Evolutionary conservation across 2,113 vertebrate genomes (phyloP), one percentile per base, ranked within the genome.

Genomic region (Alethe castanea): DNA sequence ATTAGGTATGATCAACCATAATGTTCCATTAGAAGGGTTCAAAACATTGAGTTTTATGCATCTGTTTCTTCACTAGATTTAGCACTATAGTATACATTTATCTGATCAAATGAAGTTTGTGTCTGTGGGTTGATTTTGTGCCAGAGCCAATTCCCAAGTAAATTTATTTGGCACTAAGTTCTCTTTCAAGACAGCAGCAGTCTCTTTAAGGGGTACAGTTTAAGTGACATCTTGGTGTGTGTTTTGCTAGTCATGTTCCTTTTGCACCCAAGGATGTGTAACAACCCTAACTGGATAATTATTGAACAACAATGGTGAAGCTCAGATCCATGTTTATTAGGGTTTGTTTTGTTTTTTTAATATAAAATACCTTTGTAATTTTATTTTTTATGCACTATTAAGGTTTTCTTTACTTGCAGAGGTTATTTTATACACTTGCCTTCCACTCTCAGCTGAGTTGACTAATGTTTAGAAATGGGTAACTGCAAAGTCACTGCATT

Each of bases 41-140:
- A 85, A 93, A 85, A 56, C 83, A 56, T 81, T 57, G 36, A 50
- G 24, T 71, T 92, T 94, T 50, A 71, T 62, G 77, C 77, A 35
- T 87, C 78, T 88, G 53, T 74, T 93, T 54, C 59, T 88, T 67
- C 80, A 38, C 50, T 88, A 90, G 84, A 47, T 91, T 95, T 90
- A 88, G 52, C 61, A 93, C 62, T 77, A 35, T 36, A 22, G 42
- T 73, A 48, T 74, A 54, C 60, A 15, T 90, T 74, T 96, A 45
- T 93, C 79, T 95, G 94, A 95, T 86, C 64, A 81, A 95, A 94
- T 83, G 90, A 47, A 95, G 62, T 92, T 90, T 95, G 45, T 74
- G 72, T 78, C 82, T 92, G 94, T 93, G 88, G 95, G 93, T 42
- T 94, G 93, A 57, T 92, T 91, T 92, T 96, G 93, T 84, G 76